Percentiles rank a stretch among this genome's conserved stretches.
phyloP scores from a whole-genome alignment of 2,797 vertebrate species.

The Eulemur albifrons region DNA sequence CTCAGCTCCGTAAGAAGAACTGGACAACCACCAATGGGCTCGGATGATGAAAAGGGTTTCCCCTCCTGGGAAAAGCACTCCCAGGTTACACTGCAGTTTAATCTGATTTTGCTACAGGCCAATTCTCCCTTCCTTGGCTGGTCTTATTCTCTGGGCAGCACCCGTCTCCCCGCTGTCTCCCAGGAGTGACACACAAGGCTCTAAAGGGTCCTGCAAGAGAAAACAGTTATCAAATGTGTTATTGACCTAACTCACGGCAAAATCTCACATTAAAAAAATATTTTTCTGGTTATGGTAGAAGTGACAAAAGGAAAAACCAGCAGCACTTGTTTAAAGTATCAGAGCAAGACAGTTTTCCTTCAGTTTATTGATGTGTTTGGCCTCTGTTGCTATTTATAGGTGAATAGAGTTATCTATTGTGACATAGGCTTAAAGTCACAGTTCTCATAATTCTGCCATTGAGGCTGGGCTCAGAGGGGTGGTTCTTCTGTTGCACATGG shows the following conservation, averaged over 20 bases:
- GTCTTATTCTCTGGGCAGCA: background rate
- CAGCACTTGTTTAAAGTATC: background rate
- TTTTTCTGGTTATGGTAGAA: background rate
- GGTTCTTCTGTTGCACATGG: background rate
- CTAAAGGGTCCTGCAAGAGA: background rate
- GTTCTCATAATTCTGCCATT: background rate
- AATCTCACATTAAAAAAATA: background rate
- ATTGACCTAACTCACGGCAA: background rate
- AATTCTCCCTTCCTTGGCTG: background rate
- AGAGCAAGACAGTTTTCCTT: background rate
- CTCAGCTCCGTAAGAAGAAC: background rate
- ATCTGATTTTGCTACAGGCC: background rate
- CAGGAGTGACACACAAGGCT: background rate
- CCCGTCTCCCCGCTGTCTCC: background rate
- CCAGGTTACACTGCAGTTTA: background rate
- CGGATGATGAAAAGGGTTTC: background rate
- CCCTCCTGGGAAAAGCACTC: background rate
- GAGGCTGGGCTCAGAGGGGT: background rate
- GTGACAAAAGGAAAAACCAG: background rate
- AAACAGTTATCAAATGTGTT: background rate
- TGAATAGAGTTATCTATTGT: background rate
- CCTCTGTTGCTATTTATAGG: background rate
- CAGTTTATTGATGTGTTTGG: background rate
- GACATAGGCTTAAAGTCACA: background rate
- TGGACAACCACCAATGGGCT: fast-evolving